These are phyloP conservation scores for Melieria crassipennis DNA, from an alignment of 2,888 invertebrate species.

Conservation along the genomic window DNA sequence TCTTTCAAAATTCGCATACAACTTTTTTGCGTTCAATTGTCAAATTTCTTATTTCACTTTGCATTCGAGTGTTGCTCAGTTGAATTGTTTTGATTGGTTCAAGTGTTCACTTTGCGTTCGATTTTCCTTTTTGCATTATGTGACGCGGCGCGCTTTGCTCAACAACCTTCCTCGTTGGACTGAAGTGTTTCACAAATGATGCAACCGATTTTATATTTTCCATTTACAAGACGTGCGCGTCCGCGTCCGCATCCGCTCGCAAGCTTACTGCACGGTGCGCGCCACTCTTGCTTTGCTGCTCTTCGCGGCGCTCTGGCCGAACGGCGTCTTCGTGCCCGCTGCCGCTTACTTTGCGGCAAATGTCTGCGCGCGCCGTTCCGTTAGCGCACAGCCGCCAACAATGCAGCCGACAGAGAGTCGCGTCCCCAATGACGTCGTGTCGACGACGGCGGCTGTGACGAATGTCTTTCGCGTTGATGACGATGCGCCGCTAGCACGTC, in stretches of 20 bases:
- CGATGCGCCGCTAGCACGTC: too few species aligned
- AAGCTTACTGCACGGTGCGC: constrained; percentile 19
- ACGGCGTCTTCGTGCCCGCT: constrained; percentile 30
- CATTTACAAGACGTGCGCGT: constrained; percentile 56
- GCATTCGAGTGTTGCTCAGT: too few species aligned
- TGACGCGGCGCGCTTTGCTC: constrained; percentile 51
- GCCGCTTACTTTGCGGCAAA: constrained; percentile 21
- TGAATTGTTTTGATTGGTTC: too few species aligned
- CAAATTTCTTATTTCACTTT: too few species aligned
- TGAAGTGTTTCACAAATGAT: constrained; percentile 67
- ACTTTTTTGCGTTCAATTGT: too few species aligned
- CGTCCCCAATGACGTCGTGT: too few species aligned
- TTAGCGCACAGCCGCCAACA: constrained; percentile 11
- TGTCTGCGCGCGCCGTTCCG: constrained; percentile 11
- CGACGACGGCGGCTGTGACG: too few species aligned
- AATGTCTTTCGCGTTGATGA: too few species aligned
- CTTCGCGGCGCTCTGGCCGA: constrained; percentile 27
- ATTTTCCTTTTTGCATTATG: neutral
- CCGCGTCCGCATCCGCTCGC: constrained; percentile 49
- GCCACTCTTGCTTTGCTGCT: neutral
- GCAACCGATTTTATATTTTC: constrained; percentile 66
- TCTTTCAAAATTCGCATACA: too few species aligned
- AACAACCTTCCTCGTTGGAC: constrained; percentile 64
- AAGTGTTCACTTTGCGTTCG: too few species aligned
- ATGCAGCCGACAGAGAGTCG: constrained; percentile 9